Evolutionary conservation across 2,113 vertebrate genomes (phyloP).

Genomic region (Zingel zingel): DNA sequence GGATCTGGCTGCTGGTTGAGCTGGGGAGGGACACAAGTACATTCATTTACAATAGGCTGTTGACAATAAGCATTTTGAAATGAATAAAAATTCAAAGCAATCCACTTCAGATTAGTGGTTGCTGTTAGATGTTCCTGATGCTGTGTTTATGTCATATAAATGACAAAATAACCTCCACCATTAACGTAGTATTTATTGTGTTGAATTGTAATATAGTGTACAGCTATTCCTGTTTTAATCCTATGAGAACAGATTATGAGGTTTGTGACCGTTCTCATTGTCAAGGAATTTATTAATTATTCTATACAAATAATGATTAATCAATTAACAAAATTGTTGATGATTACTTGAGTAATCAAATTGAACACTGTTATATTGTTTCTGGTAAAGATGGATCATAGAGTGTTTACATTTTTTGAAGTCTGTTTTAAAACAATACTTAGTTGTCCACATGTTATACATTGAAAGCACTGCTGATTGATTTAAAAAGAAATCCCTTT

Average conservation of each 20-base stretch:
- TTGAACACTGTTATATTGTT: background rate
- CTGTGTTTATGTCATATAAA: background rate
- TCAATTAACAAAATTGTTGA: background rate
- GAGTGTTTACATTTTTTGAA: background rate
- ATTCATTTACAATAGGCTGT: conserved; percentile 8
- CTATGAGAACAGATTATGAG: background rate
- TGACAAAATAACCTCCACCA: background rate
- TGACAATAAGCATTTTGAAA: background rate
- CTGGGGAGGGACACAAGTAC: conserved; percentile 62
- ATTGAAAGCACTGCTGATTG: background rate
- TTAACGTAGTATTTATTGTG: background rate
- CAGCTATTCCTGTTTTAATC: background rate
- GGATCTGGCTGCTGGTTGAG: conserved; percentile 82
- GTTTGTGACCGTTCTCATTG: background rate
- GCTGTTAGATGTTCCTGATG: too few relatives aligned
- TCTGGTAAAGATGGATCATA: background rate
- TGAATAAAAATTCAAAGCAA: background rate
- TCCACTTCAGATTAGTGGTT: background rate
- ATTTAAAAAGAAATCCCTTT: background rate
- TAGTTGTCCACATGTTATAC: background rate
- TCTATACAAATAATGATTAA: background rate
- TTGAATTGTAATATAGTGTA: background rate
- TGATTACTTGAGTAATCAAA: background rate
- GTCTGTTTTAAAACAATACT: background rate
- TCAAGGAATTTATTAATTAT: background rate